Evolutionary conservation across 1,140 invertebrate species (phyloP).

Genomic region (Nephotettix cincticeps): DNA sequence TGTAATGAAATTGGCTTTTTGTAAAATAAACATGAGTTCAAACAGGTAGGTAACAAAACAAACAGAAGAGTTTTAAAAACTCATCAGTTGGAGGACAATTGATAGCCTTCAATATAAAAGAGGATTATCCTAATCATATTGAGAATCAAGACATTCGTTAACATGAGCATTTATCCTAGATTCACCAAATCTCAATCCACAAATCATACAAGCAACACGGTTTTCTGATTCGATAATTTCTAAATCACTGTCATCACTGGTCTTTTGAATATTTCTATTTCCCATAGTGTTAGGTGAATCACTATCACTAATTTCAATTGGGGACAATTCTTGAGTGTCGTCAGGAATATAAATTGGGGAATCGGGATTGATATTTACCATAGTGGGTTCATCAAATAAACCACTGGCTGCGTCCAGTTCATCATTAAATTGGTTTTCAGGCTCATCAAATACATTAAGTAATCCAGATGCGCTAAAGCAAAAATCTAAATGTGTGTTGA

Average conservation of each 20-base stretch:
- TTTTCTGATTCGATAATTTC: slow-evolving; percentile 22
- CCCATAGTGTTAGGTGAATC: too few relatives aligned
- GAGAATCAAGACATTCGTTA: slow-evolving; percentile 42
- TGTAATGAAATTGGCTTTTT: too few relatives aligned
- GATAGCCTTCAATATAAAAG: too few relatives aligned
- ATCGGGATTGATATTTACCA: background rate
- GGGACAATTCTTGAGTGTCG: too few relatives aligned
- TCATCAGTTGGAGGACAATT: too few relatives aligned
- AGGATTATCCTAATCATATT: background rate
- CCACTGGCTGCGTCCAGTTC: too few relatives aligned
- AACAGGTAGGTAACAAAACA: too few relatives aligned
- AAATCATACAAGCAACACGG: slow-evolving; percentile 48
- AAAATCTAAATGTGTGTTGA: slow-evolving; percentile 37
- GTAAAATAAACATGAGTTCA: too few relatives aligned
- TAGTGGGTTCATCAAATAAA: background rate
- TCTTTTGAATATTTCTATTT: background rate
- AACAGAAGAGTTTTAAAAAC: too few relatives aligned
- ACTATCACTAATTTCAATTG: too few relatives aligned
- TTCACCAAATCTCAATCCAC: slow-evolving; percentile 43
- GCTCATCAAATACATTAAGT: slow-evolving; percentile 10
- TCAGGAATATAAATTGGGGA: background rate
- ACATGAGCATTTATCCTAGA: slow-evolving; percentile 48
- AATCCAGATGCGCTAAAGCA: slow-evolving; percentile 24
- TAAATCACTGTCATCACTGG: slow-evolving; percentile 5
- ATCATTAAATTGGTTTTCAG: too few relatives aligned